Conservation (phyloP, 2,797 vertebrate species). For the Saxicola maurus region DNA sequence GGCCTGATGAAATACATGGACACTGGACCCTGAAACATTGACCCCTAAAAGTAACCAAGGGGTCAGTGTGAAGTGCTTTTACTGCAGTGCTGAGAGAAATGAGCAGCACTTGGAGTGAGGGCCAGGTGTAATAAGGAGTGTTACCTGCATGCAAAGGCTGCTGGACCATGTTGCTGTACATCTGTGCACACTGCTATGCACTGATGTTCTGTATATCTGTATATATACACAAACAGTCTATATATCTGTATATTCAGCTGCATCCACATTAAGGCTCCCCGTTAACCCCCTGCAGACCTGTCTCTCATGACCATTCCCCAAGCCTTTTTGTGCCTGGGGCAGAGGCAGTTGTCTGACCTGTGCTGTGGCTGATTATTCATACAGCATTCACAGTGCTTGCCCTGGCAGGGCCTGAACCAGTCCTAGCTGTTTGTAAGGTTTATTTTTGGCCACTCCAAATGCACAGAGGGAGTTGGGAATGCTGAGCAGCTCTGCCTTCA, state of each 20-base stretch:
- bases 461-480: neutral
- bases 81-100: neutral
- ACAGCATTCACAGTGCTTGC: neutral
- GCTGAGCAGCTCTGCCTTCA: neutral
- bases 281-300: neutral
- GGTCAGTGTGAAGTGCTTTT: neutral
- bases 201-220: accelerated
- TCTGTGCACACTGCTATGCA: neutral
- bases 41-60: neutral
- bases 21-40: neutral
- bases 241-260: neutral
- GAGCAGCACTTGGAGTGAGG: neutral
- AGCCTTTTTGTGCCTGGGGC: neutral
- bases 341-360: neutral
- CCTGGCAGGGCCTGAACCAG: neutral
- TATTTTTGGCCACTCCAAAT: neutral
- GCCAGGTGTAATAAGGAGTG: neutral
- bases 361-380: neutral
- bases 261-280: neutral
- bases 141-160: neutral
- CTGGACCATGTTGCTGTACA: neutral
- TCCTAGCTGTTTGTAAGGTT: neutral
- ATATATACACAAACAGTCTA: neutral
- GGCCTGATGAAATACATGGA: accelerated
- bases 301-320: neutral